Evolutionary conservation across 2,797 vertebrate species (phyloP), one percentile per base, ranked within the genome.

Genomic region (Kryptolebias ocellatus): DNA sequence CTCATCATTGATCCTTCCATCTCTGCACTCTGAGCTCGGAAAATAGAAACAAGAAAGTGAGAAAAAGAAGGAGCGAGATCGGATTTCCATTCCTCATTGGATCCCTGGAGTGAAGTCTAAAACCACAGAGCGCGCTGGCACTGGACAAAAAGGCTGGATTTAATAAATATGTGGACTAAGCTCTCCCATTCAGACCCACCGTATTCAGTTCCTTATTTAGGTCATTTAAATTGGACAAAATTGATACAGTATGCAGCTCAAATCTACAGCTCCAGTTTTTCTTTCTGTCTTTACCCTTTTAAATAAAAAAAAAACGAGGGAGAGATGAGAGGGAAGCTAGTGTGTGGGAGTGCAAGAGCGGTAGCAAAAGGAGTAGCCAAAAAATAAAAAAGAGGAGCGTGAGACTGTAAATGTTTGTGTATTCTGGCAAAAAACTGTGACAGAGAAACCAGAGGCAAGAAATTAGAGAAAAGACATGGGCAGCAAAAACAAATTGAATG

Each of bases 151-250:
- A 87, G 81, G 85, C 92, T 93, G 92, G 90, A 93, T 93, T 93
- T 87, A 93, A 93, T 93, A 93, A 92, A 93, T 92, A 91, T 90
- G 89, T 91, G 90, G 90, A 91, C 88, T 92, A 91, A 93, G 89
- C 90, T 84, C 81, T 81, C 86, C 89, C 87, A 87, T 92, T 89
- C 82, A 92, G 84, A 84, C 86, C 83, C 80, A 76, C 77, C 83
- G 85, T 87, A 89, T 91, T 90, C 89, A 91, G 88, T 92, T 91
- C 86, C 89, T 91, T 93, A 92, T 93, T 93, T 92, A 90, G 92
- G 91, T 92, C 88, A 92, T 92, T 92, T 91, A 88, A 79, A 88
- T 88, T 85, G 88, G 87, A 84, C 85, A 91, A 87, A 90, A 92
- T 89, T 90, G 87, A 92, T 92, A 89, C 87, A 90, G 91, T 88